Conservation (phyloP, 2,888 invertebrate species). For the Rhaphigaster nebulosa region DNA sequence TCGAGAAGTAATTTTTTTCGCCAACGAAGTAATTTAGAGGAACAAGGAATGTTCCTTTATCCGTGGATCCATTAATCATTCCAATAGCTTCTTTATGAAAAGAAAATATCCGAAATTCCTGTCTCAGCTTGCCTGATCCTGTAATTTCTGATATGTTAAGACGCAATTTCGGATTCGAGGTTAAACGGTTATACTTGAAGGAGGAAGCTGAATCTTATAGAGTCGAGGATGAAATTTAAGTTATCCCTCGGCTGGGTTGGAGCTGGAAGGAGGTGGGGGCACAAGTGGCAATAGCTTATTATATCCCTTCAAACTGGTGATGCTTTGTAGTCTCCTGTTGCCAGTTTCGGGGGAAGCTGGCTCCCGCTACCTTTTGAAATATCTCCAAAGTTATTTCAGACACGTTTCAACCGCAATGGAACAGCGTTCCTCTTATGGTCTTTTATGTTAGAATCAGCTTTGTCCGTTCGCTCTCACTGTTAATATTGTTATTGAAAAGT, state of each 20-base stretch:
- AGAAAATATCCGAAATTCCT: background rate
- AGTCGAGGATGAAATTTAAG: background rate
- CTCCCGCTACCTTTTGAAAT: slow-evolving; percentile 4
- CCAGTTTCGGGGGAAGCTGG: background rate
- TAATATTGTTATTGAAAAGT: background rate
- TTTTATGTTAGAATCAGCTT: background rate
- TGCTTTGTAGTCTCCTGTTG: slow-evolving; percentile 6
- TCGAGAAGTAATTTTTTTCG: too few relatives aligned
- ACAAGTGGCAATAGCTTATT: background rate
- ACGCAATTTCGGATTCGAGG: background rate
- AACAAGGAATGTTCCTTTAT: background rate
- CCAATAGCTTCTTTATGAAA: background rate
- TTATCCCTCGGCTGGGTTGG: background rate
- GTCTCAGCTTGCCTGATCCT: background rate
- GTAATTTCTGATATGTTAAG: background rate
- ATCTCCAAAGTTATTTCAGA: slow-evolving; percentile 38
- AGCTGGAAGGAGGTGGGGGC: background rate
- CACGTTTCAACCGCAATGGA: slow-evolving; percentile 27
- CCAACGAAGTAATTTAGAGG: background rate
- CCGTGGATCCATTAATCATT: background rate
- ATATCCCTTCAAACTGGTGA: background rate
- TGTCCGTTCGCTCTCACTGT: background rate
- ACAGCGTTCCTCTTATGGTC: background rate
- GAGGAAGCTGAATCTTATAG: background rate
- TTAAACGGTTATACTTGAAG: background rate